These are phyloP conservation scores for Drosophila mojavensis DNA, from an alignment of 1,140 invertebrate genomes.

Conservation along the genomic window DNA sequence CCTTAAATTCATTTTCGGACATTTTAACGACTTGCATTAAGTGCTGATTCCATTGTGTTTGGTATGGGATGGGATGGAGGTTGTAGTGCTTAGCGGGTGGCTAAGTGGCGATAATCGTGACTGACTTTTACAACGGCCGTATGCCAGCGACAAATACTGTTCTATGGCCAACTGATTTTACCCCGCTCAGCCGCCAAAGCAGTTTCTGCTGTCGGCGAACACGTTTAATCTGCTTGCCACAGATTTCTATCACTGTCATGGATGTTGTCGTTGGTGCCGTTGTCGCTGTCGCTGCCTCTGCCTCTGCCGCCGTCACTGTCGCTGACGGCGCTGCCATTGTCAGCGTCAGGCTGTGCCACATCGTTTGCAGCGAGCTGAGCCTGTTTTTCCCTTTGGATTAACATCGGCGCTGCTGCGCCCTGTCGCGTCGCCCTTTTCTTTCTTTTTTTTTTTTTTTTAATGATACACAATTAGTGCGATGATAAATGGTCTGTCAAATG, in stretches of 20 bases:
- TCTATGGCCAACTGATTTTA: conserved; percentile 26
- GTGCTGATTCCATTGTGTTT: conserved; percentile 16
- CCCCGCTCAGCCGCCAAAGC: conserved; percentile 4
- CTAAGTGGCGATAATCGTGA: conserved; percentile 79
- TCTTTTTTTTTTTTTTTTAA: conserved; percentile 58
- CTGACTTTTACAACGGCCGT: conserved; percentile 66
- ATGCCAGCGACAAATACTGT: conserved; percentile 39
- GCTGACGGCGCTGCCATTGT: conserved; percentile 57
- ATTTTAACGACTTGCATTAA: conserved; percentile 22
- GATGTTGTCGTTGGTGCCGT: conserved; percentile 41
- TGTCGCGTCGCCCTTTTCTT: conserved; percentile 28
- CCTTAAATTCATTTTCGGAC: not conserved
- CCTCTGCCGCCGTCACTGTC: not conserved
- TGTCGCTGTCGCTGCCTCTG: conserved; percentile 13
- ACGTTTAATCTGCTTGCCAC: conserved; percentile 80
- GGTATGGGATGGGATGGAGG: not conserved
- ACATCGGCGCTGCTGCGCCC: conserved; percentile 54
- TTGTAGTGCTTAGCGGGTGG: conserved; percentile 26
- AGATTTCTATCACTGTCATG: conserved; percentile 81
- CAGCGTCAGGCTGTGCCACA: conserved; percentile 45
- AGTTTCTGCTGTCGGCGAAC: conserved; percentile 45
- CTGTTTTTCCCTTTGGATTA: conserved; percentile 65
- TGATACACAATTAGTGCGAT: conserved; percentile 84
- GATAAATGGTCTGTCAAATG: conserved; percentile 84
- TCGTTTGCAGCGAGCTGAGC: not conserved